phyloP scores from a whole-genome alignment of 2,888 invertebrate species.

The Pachliopta kotzebuea region DNA sequence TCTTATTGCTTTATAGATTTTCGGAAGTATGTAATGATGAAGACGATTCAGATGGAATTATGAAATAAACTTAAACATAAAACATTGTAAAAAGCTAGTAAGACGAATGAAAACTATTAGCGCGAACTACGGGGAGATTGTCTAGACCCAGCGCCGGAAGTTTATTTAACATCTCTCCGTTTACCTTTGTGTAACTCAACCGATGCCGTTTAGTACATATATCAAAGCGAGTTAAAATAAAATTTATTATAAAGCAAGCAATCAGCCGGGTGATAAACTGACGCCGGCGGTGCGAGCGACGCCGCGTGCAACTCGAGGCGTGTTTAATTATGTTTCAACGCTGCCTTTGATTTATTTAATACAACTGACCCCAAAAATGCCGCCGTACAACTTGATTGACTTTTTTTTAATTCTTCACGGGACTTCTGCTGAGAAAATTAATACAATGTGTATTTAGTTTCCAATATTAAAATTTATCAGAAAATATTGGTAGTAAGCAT shows the following conservation, averaged over 20 bases:
- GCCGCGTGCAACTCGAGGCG: constrained; percentile 11
- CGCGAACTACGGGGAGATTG: background rate
- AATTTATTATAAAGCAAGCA: constrained; percentile 16
- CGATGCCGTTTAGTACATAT: constrained; percentile 4
- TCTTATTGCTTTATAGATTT: no score
- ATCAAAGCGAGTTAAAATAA: constrained; percentile 23
- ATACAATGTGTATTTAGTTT: no score
- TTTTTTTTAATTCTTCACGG: constrained; percentile 4
- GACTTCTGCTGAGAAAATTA: background rate
- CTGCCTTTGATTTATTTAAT: constrained; percentile 21
- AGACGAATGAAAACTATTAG: background rate
- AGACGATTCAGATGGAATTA: no score
- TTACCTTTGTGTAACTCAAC: background rate
- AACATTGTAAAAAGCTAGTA: no score
- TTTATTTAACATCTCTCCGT: constrained; percentile 7
- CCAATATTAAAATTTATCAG: no score
- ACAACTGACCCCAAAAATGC: constrained; percentile 12
- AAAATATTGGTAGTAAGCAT: no score
- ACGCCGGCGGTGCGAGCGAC: constrained; percentile 4
- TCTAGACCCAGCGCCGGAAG: background rate
- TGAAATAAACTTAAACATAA: no score
- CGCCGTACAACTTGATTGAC: background rate
- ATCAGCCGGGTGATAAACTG: constrained; percentile 3
- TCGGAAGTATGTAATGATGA: no score
- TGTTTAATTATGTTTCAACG: constrained; percentile 16